A percentile compares a stretch with the other conserved stretches of the same genome.
These are phyloP conservation scores for Caenorhabditis doughertyi DNA, from an alignment of 2,888 invertebrate genomes.

Conservation along the genomic window DNA sequence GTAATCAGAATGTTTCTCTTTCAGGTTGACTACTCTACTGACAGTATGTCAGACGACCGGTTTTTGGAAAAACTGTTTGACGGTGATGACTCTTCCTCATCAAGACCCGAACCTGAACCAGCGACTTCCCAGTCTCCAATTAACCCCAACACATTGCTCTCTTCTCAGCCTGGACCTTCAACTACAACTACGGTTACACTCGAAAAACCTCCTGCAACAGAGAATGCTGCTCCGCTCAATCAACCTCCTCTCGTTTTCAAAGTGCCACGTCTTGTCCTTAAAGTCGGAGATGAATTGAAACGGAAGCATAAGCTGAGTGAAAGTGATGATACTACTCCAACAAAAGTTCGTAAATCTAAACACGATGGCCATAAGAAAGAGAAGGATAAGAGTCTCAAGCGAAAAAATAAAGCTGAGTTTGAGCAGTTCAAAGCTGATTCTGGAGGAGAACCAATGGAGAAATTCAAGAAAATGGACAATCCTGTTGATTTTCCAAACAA, in stretches of 20 bases:
- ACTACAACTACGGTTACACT: not conserved
- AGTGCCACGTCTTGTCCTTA: constrained; percentile 16
- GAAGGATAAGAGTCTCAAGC: not conserved
- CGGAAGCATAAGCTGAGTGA: constrained; percentile 13
- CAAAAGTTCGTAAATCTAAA: not conserved
- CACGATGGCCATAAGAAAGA: not conserved
- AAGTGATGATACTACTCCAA: not conserved
- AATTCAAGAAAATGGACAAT: too few relatives aligned
- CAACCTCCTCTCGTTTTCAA: constrained; percentile 28
- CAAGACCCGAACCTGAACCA: not conserved
- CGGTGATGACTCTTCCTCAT: constrained; percentile 33
- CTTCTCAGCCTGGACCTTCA: too few relatives aligned
- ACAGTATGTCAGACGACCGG: constrained; percentile 61
- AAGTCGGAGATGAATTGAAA: constrained; percentile 22
- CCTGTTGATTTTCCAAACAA: too few relatives aligned
- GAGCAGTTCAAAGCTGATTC: too few relatives aligned
- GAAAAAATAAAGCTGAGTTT: too few relatives aligned
- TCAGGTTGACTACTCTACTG: constrained; percentile 66
- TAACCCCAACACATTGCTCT: too few relatives aligned
- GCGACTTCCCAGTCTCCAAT: too few relatives aligned
- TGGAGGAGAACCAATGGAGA: too few relatives aligned
- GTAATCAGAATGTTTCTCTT: not conserved
- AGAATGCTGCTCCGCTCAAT: not conserved
- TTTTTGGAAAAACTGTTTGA: constrained; percentile 58
- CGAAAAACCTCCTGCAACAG: not conserved